Conservation (phyloP, 1,140 invertebrate species). For the Drosophila trapezifrons region DNA sequence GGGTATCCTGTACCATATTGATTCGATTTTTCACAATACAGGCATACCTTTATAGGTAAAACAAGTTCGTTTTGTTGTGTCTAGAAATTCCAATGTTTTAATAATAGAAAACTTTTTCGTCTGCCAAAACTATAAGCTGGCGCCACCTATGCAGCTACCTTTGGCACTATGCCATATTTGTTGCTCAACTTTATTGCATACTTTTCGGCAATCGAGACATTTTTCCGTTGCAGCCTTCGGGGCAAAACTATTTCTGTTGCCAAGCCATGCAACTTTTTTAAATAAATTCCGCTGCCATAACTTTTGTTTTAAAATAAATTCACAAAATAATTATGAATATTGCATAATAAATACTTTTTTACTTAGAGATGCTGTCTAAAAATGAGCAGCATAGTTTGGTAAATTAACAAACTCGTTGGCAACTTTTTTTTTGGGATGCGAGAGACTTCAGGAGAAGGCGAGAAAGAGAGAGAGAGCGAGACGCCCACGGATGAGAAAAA, state of each 20-base stretch:
- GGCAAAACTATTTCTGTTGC: constrained; percentile 2
- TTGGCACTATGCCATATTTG: constrained; percentile 8
- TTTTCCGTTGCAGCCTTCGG: not conserved
- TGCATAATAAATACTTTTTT: constrained; percentile 2
- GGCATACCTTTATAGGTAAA: not conserved
- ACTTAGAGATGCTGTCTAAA: constrained; percentile 4
- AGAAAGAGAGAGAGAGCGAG: constrained; percentile 1
- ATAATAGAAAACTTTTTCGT: not conserved
- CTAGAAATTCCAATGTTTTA: not conserved
- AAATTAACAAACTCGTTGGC: constrained; percentile 25
- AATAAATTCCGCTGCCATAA: constrained; percentile 11
- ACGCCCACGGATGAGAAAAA: constrained; percentile 40
- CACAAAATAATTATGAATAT: constrained; percentile 1
- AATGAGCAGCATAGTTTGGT: constrained; percentile 44
- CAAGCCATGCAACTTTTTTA: constrained; percentile 1
- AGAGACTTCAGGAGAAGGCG: not conserved
- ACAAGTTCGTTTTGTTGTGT: not conserved
- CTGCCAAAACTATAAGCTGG: not conserved
- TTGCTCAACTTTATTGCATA: constrained; percentile 43
- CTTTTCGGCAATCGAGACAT: constrained; percentile 10
- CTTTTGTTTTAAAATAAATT: constrained; percentile 19
- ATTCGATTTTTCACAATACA: no score
- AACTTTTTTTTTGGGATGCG: constrained; percentile 36
- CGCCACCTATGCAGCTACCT: constrained; percentile 34
- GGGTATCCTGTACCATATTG: no score